Percentiles rank a stretch among this genome's conserved stretches.
phyloP scores from a whole-genome alignment of 2,797 vertebrate species.

The Lacerta agilis region DNA sequence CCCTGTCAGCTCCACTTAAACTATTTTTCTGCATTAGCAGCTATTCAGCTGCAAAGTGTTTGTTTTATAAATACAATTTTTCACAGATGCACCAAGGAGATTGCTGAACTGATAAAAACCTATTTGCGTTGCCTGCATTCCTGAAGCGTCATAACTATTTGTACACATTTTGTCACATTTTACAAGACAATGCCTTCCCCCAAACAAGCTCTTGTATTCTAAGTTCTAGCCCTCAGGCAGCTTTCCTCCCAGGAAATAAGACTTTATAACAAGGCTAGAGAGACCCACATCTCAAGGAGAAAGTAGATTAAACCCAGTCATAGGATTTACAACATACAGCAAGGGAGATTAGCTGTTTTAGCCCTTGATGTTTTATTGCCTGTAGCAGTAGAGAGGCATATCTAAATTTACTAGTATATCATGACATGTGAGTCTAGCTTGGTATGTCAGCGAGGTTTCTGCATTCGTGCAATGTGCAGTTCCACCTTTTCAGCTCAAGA shows the following conservation, averaged over 20 bases:
- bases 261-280: conserved; percentile 17
- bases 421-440: neutral
- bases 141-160: conserved; percentile 27
- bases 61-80: conserved; percentile 43
- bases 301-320: neutral
- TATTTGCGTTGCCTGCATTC: conserved; percentile 45
- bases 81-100: neutral
- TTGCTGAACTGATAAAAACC: conserved; percentile 41
- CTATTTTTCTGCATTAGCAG: neutral
- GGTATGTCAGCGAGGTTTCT: conserved; percentile 11
- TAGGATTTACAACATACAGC: conserved; percentile 24
- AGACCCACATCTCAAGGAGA: conserved; percentile 36
- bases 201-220: conserved; percentile 23
- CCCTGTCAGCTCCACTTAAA: neutral
- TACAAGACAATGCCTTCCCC: conserved; percentile 32
- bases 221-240: conserved; percentile 11
- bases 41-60: conserved; percentile 30
- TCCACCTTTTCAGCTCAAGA: neutral
- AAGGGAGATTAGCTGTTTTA: conserved; percentile 17
- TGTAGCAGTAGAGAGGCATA: conserved; percentile 29
- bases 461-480: conserved; percentile 3
- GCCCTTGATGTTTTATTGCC: conserved; percentile 26
- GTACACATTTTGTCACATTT: conserved; percentile 35
- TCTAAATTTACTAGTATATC: conserved; percentile 4
- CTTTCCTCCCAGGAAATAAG: conserved; percentile 36